phyloP scores from a whole-genome alignment of 2,888 invertebrate genomes.

The Drosophila mayaguana region DNA sequence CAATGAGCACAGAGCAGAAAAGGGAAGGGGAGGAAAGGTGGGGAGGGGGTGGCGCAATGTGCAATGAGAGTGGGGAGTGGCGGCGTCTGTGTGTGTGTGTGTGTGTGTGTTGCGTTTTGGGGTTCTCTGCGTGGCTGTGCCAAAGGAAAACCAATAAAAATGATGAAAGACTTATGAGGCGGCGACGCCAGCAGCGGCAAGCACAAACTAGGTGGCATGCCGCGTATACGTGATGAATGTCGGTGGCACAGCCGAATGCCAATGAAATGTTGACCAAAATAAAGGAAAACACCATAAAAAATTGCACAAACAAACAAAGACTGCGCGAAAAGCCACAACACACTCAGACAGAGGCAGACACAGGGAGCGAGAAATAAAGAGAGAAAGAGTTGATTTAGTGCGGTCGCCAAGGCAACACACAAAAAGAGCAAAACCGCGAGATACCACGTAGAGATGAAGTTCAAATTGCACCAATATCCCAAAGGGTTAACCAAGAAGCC shows the following conservation, averaged over 20 bases:
- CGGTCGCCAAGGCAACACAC: conserved; percentile 13
- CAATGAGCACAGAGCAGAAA: neutral
- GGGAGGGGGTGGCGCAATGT: neutral
- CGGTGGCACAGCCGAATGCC: conserved; percentile 50
- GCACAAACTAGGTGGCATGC: conserved; percentile 27
- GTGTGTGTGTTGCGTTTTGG: neutral
- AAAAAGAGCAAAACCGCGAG: neutral
- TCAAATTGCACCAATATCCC: no score
- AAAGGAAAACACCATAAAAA: conserved; percentile 46
- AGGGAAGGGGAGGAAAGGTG: neutral
- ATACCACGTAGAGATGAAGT: neutral
- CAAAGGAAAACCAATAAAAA: conserved; percentile 66
- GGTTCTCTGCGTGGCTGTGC: neutral
- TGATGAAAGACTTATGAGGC: conserved; percentile 73
- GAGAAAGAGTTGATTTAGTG: conserved; percentile 7
- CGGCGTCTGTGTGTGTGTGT: no score
- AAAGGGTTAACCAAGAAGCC: no score
- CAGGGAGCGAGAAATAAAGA: neutral
- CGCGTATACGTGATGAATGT: conserved; percentile 70
- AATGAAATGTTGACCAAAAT: conserved; percentile 63
- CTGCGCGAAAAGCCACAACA: conserved; percentile 25
- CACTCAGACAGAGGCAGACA: neutral
- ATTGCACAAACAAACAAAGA: conserved; percentile 56
- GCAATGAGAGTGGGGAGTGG: neutral
- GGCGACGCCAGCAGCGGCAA: conserved; percentile 35